Conservation (phyloP, 2,797 vertebrate genomes). For the Rousettus madagascariensis region DNA sequence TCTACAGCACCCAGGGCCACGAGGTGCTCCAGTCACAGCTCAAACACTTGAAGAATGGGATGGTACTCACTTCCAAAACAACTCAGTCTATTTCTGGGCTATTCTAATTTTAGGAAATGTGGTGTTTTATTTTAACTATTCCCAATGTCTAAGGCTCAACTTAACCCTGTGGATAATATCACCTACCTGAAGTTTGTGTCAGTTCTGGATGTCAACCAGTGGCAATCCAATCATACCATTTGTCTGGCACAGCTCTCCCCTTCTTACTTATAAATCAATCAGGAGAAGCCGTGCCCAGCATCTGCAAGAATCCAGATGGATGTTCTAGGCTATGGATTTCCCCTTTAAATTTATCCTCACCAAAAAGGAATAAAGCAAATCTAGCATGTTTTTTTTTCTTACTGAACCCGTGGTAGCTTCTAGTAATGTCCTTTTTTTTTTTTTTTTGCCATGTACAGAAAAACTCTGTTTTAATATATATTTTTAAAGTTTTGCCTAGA, state of each 20-base stretch:
- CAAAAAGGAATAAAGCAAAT: neutral
- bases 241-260: neutral
- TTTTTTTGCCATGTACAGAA: neutral
- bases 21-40: neutral
- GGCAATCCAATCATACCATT: neutral
- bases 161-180: neutral
- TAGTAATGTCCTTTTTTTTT: neutral
- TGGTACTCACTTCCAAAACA: neutral
- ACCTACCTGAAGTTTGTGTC: neutral
- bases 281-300: neutral
- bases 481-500: neutral
- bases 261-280: neutral
- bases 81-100: neutral
- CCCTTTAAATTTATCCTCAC: neutral
- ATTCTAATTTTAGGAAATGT: neutral
- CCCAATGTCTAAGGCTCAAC: neutral
- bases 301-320: neutral
- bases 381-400: neutral
- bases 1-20: accelerated
- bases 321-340: neutral
- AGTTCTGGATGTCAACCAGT: neutral
- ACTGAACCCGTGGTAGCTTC: neutral
- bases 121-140: neutral
- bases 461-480: neutral
- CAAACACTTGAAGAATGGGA: neutral